These are phyloP conservation scores for Notothenia rossii DNA, from an alignment of 2,113 vertebrate species.

Conservation along the genomic window DNA sequence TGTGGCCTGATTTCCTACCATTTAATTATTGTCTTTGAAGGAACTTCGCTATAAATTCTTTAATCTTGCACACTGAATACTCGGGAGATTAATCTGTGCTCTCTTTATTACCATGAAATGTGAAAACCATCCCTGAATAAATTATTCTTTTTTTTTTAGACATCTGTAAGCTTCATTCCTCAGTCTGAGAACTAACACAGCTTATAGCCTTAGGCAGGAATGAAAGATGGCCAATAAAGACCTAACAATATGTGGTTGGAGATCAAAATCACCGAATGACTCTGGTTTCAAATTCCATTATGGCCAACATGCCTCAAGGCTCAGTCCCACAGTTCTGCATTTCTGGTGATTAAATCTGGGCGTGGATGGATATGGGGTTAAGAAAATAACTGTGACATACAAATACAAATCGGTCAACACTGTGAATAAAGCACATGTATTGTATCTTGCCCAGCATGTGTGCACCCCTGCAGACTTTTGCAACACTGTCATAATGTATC, in stretches of 20 bases:
- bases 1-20: not conserved
- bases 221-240: constrained; percentile 44
- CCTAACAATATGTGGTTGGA: constrained; percentile 45
- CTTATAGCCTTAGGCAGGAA: constrained; percentile 35
- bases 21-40: constrained; percentile 19
- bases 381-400: constrained; percentile 32
- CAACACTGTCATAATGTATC: constrained; percentile 4
- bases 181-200: constrained; percentile 32
- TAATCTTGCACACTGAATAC: not conserved
- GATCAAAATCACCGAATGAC: constrained; percentile 49
- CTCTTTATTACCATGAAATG: constrained; percentile 13
- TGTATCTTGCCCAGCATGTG: not conserved
- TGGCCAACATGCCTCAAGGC: constrained; percentile 28
- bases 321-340: constrained; percentile 46
- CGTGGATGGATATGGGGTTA: constrained; percentile 27
- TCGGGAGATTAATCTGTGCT: not conserved
- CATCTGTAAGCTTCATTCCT: constrained; percentile 29
- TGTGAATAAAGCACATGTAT: not conserved
- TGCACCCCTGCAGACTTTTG: constrained; percentile 10
- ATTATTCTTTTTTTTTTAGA: constrained; percentile 8
- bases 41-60: not conserved
- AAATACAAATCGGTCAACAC: not conserved
- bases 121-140: not conserved
- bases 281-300: constrained; percentile 61
- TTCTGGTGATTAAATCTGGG: constrained; percentile 51